Conservation (phyloP, 2,888 invertebrate genomes). For the Tenthredo amoena region DNA sequence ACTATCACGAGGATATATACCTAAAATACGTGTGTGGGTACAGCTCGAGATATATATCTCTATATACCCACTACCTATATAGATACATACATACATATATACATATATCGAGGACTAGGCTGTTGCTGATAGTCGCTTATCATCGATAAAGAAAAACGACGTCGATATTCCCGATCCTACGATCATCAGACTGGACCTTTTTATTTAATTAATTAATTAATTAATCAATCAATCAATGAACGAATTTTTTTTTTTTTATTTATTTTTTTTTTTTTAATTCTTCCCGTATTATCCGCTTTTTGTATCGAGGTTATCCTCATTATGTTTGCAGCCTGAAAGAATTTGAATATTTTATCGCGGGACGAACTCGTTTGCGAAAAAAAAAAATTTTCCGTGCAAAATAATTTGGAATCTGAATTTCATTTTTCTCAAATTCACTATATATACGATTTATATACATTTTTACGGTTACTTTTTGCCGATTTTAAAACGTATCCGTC, state of each 20-base stretch:
- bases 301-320: too few relatives aligned
- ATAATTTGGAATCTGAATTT: too few relatives aligned
- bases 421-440: too few relatives aligned
- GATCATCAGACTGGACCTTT: background rate
- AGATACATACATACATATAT: background rate
- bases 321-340: too few relatives aligned
- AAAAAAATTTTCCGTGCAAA: too few relatives aligned
- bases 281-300: too few relatives aligned
- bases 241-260: too few relatives aligned
- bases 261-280: too few relatives aligned
- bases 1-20: background rate
- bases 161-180: background rate
- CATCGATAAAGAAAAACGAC: background rate
- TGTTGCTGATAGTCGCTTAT: background rate
- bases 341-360: too few relatives aligned
- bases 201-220: background rate
- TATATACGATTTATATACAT: background rate
- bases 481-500: background rate
- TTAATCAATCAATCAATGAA: too few relatives aligned
- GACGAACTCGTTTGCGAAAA: too few relatives aligned
- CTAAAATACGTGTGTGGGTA: background rate
- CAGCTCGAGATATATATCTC: background rate
- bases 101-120: background rate
- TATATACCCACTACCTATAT: background rate
- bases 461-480: background rate